phyloP scores from a whole-genome alignment of 2,888 invertebrate species.

The Dryococelus australis region DNA sequence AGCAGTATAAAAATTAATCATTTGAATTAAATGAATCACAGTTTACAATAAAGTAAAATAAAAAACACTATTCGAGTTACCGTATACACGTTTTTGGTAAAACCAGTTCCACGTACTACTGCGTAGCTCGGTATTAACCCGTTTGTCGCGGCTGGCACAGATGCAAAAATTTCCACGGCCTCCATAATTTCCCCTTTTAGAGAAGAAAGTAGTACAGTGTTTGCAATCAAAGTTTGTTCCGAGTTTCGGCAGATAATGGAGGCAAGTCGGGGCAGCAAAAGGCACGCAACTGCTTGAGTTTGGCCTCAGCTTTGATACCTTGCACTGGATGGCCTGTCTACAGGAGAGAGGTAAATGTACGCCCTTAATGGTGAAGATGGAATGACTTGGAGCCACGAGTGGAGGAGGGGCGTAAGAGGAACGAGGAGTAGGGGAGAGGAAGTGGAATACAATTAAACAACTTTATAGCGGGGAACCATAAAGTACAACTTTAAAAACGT shows the following conservation, averaged over 20 bases:
- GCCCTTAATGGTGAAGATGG: background rate
- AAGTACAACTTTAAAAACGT: background rate
- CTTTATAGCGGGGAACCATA: background rate
- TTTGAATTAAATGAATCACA: too few relatives aligned
- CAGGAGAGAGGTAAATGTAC: background rate
- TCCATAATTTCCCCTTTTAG: background rate
- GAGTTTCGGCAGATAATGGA: background rate
- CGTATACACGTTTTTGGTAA: too few relatives aligned
- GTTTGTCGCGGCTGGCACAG: background rate
- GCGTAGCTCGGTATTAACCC: background rate
- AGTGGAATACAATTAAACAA: constrained; percentile 3
- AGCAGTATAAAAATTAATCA: too few relatives aligned
- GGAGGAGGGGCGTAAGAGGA: background rate
- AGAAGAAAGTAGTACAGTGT: background rate
- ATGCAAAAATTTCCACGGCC: background rate
- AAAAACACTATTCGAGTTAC: too few relatives aligned
- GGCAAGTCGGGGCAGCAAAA: background rate
- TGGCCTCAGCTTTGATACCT: background rate
- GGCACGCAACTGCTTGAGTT: background rate
- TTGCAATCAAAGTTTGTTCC: background rate
- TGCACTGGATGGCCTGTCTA: background rate
- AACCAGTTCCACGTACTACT: too few relatives aligned
- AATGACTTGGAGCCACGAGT: background rate
- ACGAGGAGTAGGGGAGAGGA: background rate
- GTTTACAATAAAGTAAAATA: too few relatives aligned